Evolutionary conservation across 2,113 vertebrate species (phyloP).

Genomic region (Megaptera novaeangliae): DNA sequence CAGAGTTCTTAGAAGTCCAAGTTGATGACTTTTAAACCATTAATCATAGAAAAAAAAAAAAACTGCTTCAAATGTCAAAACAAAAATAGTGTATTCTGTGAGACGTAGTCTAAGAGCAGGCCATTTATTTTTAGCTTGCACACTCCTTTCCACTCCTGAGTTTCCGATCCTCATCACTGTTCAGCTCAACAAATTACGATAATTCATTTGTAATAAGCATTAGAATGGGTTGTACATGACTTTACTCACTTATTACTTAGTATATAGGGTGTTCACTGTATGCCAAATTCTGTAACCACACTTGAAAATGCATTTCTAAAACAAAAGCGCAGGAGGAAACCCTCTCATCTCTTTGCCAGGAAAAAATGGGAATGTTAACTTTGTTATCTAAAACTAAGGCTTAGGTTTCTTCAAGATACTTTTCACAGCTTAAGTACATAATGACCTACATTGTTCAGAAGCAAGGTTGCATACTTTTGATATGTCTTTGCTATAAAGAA

Average conservation of each 20-base stretch:
- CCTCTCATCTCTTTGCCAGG: not conserved
- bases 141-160: not conserved
- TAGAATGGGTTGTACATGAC: not conserved
- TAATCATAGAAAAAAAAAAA: not conserved
- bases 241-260: constrained; percentile 35
- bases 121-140: not conserved
- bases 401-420: constrained; percentile 70
- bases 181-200: constrained; percentile 25
- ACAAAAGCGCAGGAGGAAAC: constrained; percentile 39
- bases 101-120: not conserved
- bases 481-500: constrained; percentile 26
- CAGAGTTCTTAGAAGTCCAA: not conserved
- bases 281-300: constrained; percentile 27
- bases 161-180: not conserved
- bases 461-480: not conserved
- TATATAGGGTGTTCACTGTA: constrained; percentile 13
- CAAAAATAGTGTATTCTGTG: not conserved
- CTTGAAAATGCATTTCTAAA: constrained; percentile 53
- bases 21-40: constrained; percentile 12
- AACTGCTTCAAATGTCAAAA: not conserved
- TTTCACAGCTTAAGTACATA: constrained; percentile 32
- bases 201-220: not conserved
- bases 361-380: constrained; percentile 47
- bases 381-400: constrained; percentile 71
- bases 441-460: constrained; percentile 60